Evolutionary conservation across 2,113 vertebrate genomes (phyloP).

Genomic region (Vulpes ferrilata): DNA sequence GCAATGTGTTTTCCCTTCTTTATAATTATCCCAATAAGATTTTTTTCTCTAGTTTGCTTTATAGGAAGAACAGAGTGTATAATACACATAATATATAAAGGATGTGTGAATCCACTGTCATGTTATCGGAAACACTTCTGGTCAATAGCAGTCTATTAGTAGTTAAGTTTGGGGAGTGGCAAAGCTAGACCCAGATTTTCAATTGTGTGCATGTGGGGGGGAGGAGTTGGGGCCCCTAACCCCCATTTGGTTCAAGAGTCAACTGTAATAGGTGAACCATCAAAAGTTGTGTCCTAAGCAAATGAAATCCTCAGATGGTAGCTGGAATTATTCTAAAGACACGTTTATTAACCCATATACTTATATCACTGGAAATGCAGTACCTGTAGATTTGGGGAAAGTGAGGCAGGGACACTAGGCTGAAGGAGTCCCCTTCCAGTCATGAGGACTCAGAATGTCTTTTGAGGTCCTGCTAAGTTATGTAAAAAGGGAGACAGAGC

Average conservation of each 20-base stretch:
- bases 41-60: not conserved
- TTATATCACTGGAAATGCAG: not conserved
- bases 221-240: not conserved
- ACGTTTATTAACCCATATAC: not conserved
- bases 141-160: not conserved
- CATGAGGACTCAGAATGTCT: not conserved
- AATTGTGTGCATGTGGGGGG: no score
- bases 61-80: not conserved
- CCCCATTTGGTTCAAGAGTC: not conserved
- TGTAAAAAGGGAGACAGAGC: not conserved
- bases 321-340: not conserved
- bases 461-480: not conserved
- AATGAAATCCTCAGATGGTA: not conserved
- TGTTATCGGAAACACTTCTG: not conserved
- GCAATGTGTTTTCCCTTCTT: not conserved
- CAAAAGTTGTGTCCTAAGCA: not conserved
- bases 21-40: not conserved
- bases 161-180: not conserved
- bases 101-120: not conserved
- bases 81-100: not conserved
- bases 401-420: no score
- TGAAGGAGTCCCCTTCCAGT: not conserved
- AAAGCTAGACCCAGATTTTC: not conserved
- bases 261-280: not conserved
- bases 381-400: not conserved